Conservation (phyloP, 64 coral and sea anemone genomes). For the Dendronephthya gigantea region DNA sequence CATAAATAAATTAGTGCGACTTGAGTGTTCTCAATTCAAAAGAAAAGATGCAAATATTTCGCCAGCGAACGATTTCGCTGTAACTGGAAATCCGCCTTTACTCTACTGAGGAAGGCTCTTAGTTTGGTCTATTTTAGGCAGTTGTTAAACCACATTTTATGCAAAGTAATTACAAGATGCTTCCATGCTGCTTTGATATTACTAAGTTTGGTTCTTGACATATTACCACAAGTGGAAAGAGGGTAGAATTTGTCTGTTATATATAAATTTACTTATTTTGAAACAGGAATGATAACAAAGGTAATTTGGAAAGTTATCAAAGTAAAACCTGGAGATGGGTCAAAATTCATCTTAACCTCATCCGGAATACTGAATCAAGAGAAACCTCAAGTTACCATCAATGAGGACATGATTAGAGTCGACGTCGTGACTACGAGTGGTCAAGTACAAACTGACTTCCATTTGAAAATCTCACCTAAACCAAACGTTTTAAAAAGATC, state of each 20-base stretch:
- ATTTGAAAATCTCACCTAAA: constrained; percentile 13
- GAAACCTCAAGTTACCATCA: neutral
- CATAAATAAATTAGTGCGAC: too few relatives aligned
- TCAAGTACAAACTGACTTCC: constrained; percentile 19
- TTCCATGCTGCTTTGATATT: too few relatives aligned
- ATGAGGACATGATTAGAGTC: constrained; percentile 35
- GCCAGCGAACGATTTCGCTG: too few relatives aligned
- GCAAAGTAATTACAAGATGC: too few relatives aligned
- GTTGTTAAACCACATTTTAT: too few relatives aligned
- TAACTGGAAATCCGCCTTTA: too few relatives aligned
- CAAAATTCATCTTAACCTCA: neutral
- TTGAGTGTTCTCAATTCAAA: too few relatives aligned
- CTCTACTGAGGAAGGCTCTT: too few relatives aligned
- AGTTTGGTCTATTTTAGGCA: too few relatives aligned
- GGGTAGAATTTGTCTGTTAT: too few relatives aligned
- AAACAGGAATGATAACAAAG: neutral
- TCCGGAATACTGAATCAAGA: constrained; percentile 13
- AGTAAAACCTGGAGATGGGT: constrained; percentile 15
- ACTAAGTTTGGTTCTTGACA: neutral
- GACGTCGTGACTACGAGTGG: constrained; percentile 25
- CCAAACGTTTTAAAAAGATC: constrained; percentile 9
- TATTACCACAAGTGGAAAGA: too few relatives aligned
- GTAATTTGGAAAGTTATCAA: constrained; percentile 18
- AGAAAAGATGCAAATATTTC: too few relatives aligned
- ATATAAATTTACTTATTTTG: neutral